Conservation (phyloP, 2,888 invertebrate species). For the Hypomecis atomaria region DNA sequence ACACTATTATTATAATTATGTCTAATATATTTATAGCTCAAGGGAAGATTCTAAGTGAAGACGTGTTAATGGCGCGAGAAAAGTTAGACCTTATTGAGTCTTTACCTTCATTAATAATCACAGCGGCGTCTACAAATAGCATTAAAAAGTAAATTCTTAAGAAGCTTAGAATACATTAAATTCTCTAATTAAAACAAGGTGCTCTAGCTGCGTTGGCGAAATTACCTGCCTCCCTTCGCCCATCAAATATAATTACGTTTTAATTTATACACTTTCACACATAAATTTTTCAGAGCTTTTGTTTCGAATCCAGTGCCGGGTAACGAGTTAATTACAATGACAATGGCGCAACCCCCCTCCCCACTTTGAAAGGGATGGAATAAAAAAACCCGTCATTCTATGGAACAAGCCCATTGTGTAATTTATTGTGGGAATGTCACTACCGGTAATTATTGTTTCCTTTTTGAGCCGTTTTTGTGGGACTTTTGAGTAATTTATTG, state of each 20-base stretch:
- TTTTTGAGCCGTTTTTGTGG: slow-evolving; percentile 44
- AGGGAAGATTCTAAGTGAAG: not conserved
- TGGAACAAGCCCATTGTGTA: slow-evolving; percentile 60
- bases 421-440: slow-evolving; percentile 63
- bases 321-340: slow-evolving; percentile 75
- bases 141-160: slow-evolving; percentile 37
- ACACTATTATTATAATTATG: not conserved
- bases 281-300: slow-evolving; percentile 46
- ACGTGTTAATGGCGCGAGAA: not conserved
- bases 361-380: slow-evolving; percentile 53
- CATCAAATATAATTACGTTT: slow-evolving; percentile 45
- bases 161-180: slow-evolving; percentile 31
- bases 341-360: slow-evolving; percentile 61
- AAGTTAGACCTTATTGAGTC: not conserved
- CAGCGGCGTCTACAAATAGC: slow-evolving; percentile 14
- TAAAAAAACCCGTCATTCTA: slow-evolving; percentile 53
- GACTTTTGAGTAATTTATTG: slow-evolving; percentile 41
- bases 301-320: slow-evolving; percentile 50
- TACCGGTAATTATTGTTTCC: slow-evolving; percentile 49
- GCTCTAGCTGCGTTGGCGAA: slow-evolving; percentile 34
- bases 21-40: not conserved
- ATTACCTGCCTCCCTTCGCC: slow-evolving; percentile 40
- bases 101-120: slow-evolving; percentile 18
- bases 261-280: slow-evolving; percentile 48
- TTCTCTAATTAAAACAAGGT: slow-evolving; percentile 42